Base-by-base conservation (phyloP, 2,888 invertebrate species). In the Xestia rhomboidea region DNA sequence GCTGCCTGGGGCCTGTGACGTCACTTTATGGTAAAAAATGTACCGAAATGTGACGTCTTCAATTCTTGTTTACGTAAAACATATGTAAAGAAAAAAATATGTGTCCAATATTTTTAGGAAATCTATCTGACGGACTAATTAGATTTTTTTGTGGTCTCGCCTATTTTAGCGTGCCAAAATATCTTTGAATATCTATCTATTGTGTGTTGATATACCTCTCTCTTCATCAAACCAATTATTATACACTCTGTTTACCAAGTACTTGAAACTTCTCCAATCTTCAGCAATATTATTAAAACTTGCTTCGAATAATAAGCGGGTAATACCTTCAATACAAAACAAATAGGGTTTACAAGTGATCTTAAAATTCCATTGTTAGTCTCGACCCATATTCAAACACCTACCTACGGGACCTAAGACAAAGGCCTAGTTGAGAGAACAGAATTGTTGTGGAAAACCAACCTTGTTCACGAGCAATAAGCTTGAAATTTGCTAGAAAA, bases 311-410 rank as follows among this genome's bases (percentile, higher is more conserved):
- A 80, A 82, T 64, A 66, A 72, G 49, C 57, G 27, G 34, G 51
- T 54, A 77, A 41, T 69, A 41, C 60, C 30, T 62, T 63, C 34
- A 18, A 54, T 62, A 62, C 68, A 69, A 79, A 62, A 75, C 66
- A 51, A 70, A 72, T 62, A 67, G 66, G 66, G 64, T 73, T n/a
- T 57, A 64, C 41, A 49, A 81, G 64, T 51, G 60, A 68, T 72
- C 77, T 82, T 51, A 68, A 83, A 77, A 77, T 64, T 66, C 69
- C 63, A 78, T 74, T 74, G 72, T 74, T 77, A 49, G n/a, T 51
- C 57, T 51, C 34, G 30, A 15, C 30, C 72, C 69, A 34, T 74
- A 82, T 72, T 82, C 69, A 54, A 77, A 82, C 73, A 81, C 82
- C 71, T 82, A 69, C 67, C 46, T 63, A 27, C 66, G 68, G 76